These are phyloP conservation scores for Columba livia DNA, from an alignment of 2,113 vertebrate species.

Conservation along the genomic window DNA sequence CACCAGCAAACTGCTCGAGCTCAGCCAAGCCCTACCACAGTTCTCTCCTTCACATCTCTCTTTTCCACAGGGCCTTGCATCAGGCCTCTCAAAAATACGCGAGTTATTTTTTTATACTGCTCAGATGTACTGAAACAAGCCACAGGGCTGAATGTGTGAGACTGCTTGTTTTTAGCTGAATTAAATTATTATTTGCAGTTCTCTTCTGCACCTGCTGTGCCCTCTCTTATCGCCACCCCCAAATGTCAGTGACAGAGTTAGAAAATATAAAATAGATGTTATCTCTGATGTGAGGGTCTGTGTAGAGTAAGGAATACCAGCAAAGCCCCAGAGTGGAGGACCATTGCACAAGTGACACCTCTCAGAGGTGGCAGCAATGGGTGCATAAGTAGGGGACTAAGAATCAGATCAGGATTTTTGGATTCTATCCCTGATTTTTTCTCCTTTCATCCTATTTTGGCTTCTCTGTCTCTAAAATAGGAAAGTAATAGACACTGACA, in stretches of 20 bases:
- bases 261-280: neutral
- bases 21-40: neutral
- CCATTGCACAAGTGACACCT: neutral
- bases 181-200: neutral
- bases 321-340: neutral
- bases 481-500: neutral
- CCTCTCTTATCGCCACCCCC: neutral
- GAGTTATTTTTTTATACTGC: neutral
- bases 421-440: neutral
- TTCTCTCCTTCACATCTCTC: neutral
- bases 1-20: neutral
- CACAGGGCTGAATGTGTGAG: neutral
- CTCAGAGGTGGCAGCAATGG: neutral
- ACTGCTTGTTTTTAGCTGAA: neutral
- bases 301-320: neutral
- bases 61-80: neutral
- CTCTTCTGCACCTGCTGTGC: neutral
- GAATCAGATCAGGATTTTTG: neutral
- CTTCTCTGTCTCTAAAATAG: neutral
- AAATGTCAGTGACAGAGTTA: neutral
- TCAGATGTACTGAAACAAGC: neutral
- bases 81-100: neutral
- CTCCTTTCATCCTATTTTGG: neutral
- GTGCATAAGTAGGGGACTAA: neutral
- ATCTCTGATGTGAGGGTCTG: accelerated